Evolutionary conservation across 2,113 vertebrate genomes (phyloP).

Genomic region (Amphiprion percula): DNA sequence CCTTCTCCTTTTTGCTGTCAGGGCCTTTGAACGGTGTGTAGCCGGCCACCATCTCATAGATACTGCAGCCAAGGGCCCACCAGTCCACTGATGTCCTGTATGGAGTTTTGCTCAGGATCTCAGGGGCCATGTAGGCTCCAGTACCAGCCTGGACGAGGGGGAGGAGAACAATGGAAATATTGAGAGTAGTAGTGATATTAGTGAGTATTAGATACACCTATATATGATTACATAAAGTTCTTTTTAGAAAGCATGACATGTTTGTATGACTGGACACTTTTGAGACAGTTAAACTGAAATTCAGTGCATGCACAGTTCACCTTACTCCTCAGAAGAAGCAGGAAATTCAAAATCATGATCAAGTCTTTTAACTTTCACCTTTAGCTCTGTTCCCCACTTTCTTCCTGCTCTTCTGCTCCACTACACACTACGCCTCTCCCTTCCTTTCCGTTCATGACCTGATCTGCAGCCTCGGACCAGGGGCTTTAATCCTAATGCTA

Average conservation of each 20-base stretch:
- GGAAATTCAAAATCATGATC: not conserved
- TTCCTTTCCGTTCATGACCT: constrained; percentile 55
- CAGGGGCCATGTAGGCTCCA: constrained; percentile 95
- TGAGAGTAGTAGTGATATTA: too few species aligned
- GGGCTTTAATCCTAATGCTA: constrained; percentile 80
- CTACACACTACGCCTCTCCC: not conserved
- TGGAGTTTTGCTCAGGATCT: constrained; percentile 89
- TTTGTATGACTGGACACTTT: not conserved
- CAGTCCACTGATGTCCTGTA: constrained; percentile 96
- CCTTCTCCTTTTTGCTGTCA: constrained; percentile 89
- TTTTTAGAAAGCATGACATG: not conserved
- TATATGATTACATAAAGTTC: not conserved
- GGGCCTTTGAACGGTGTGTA: constrained; percentile 93
- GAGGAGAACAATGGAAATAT: not conserved
- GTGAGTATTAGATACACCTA: not conserved
- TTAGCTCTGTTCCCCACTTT: constrained; percentile 4
- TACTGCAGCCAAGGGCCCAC: constrained; percentile 95
- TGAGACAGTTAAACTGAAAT: not conserved
- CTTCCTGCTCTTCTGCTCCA: not conserved
- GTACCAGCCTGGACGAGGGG: constrained; percentile 89
- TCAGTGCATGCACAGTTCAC: too few species aligned
- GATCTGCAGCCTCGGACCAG: constrained; percentile 48
- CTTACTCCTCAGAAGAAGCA: too few species aligned
- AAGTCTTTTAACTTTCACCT: constrained; percentile 19
- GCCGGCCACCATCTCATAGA: constrained; percentile 95